Percentiles rank a stretch among this genome's conserved stretches.
Conservation (phyloP, 2,113 vertebrate genomes). For the Oncorhynchus nerka region DNA sequence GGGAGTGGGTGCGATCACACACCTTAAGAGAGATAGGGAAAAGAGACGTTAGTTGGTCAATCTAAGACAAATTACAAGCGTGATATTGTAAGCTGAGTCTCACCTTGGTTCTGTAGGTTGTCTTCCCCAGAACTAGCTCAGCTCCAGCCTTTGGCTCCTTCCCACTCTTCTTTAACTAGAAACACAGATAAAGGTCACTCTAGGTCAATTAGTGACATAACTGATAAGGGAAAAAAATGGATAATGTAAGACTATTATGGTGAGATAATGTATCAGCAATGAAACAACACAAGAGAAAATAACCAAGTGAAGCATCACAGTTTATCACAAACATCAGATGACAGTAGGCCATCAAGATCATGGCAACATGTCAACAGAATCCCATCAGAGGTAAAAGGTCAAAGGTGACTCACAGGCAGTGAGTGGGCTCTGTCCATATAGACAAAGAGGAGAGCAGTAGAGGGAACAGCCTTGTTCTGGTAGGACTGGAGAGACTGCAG, state of each 20-base stretch:
- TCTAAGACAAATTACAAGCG: neutral
- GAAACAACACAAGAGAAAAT: neutral
- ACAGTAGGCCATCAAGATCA: neutral
- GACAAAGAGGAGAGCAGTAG: slow-evolving; percentile 81
- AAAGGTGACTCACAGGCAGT: slow-evolving; percentile 75
- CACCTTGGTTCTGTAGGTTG: slow-evolving; percentile 82
- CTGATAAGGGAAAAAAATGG: no score
- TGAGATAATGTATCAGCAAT: neutral
- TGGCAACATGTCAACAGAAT: neutral
- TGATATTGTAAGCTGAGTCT: slow-evolving; percentile 2
- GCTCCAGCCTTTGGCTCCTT: slow-evolving; percentile 81
- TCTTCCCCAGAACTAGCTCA: slow-evolving; percentile 74
- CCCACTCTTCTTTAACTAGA: slow-evolving; percentile 82
- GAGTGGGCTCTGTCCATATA: slow-evolving; percentile 78
- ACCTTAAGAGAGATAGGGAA: slow-evolving; percentile 60
- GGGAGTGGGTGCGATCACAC: slow-evolving; percentile 70
- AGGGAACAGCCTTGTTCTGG: slow-evolving; percentile 77
- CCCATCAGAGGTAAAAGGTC: slow-evolving; percentile 1
- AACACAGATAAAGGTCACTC: neutral
- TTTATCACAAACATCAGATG: neutral
- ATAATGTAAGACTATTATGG: no score
- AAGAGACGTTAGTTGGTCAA: neutral
- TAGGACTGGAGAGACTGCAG: slow-evolving; percentile 77
- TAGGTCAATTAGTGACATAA: no score
- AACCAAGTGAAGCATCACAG: no score